Percentiles rank a stretch among this genome's conserved stretches.
phyloP scores from a whole-genome alignment of 2,888 invertebrate genomes.

The Anodontia alba region DNA sequence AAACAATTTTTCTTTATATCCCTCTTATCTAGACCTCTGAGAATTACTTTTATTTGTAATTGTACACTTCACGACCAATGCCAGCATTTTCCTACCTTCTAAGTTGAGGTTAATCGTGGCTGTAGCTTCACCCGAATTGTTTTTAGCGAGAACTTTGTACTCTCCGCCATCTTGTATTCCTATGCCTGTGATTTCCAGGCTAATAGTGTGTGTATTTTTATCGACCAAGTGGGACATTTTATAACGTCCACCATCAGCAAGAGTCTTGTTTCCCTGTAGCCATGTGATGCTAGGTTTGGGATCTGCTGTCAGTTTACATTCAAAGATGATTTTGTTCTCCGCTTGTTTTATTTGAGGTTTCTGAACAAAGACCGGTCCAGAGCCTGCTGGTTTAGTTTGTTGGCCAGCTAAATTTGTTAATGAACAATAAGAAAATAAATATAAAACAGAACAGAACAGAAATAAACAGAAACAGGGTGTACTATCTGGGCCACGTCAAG shows the following conservation, averaged over 20 bases:
- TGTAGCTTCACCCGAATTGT: constrained; percentile 95
- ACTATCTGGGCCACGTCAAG: too few species aligned
- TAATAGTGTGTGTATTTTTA: constrained; percentile 92
- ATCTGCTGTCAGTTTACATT: constrained; percentile 80
- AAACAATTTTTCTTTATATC: too few species aligned
- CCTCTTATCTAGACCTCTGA: too few species aligned
- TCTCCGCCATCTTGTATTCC: constrained; percentile 93
- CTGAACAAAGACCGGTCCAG: constrained; percentile 95
- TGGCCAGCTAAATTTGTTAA: constrained; percentile 21
- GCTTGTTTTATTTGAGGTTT: constrained; percentile 99
- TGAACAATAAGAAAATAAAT: not conserved
- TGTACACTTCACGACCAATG: not conserved
- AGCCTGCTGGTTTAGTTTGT: constrained; percentile 57
- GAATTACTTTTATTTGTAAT: too few species aligned
- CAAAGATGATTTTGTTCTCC: constrained; percentile 91
- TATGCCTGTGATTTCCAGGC: constrained; percentile 94
- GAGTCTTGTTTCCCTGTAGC: constrained; percentile 94
- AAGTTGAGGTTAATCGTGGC: constrained; percentile 94
- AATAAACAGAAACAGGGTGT: too few species aligned
- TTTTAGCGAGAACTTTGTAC: constrained; percentile 96
- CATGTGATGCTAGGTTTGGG: constrained; percentile 94
- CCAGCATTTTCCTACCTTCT: constrained; percentile 75
- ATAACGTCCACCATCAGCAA: constrained; percentile 93
- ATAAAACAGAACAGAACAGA: constrained; percentile 10
- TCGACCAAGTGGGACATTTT: constrained; percentile 85